Conservation (phyloP, 2,888 invertebrate species). For the Calameuta idolon region DNA sequence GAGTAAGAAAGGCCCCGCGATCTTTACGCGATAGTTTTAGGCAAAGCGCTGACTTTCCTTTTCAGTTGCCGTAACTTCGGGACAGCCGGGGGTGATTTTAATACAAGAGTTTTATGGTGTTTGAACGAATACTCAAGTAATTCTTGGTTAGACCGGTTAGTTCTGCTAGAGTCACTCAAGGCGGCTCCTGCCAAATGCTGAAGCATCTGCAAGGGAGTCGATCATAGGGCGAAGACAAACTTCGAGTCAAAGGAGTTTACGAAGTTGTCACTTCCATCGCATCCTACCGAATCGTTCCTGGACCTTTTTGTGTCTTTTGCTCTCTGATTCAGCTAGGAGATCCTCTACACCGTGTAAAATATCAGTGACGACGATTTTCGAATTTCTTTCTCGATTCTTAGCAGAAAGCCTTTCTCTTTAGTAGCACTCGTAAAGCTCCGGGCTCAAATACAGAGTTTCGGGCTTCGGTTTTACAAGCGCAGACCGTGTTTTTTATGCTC, state of each 20-base stretch:
- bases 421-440: slow-evolving; percentile 32
- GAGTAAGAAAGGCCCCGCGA: not conserved
- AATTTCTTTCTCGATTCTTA: slow-evolving; percentile 30
- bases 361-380: slow-evolving; percentile 33
- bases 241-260: not conserved
- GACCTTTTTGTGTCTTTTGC: not conserved
- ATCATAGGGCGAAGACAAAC: not conserved
- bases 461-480: slow-evolving; percentile 22
- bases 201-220: not conserved
- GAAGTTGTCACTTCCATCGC: not conserved
- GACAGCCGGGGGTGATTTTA: not conserved
- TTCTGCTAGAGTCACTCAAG: not conserved
- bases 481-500: slow-evolving; percentile 16
- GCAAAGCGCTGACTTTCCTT: not conserved
- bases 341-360: slow-evolving; percentile 32
- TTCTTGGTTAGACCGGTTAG: not conserved
- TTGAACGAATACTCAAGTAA: not conserved
- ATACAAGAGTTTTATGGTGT: not conserved
- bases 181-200: not conserved
- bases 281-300: not conserved
- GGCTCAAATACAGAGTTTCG: slow-evolving; percentile 24
- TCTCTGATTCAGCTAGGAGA: slow-evolving; percentile 12
- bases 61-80: not conserved
- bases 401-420: slow-evolving; percentile 30
- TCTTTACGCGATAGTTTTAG: not conserved